Evolutionary conservation across 2,888 invertebrate species (phyloP).

Genomic region (Alloscopus bannaensis): DNA sequence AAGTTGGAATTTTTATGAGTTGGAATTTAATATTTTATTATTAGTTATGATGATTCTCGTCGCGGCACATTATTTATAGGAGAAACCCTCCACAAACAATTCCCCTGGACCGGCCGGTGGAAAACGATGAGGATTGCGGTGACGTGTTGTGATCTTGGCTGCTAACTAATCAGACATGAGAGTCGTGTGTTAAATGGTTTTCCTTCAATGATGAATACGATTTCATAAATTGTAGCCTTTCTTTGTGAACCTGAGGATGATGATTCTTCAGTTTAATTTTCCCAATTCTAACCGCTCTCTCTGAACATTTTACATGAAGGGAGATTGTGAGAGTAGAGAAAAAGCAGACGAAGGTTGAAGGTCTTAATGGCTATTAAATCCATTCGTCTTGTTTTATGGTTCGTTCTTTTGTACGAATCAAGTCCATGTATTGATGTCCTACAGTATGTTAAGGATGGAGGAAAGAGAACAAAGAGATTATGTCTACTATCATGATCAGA

Average conservation of each 20-base stretch:
- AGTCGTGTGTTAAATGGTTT: conserved; percentile 7
- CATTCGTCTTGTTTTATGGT: conserved; percentile 64
- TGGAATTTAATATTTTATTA: conserved; percentile 64
- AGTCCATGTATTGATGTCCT: neutral
- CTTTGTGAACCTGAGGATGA: conserved; percentile 23
- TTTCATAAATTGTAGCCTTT: too few relatives aligned
- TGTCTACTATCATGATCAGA: neutral
- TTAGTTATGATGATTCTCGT: conserved; percentile 54
- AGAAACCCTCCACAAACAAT: conserved; percentile 30
- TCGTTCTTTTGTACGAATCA: too few relatives aligned
- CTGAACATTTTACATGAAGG: neutral
- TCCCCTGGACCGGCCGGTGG: conserved; percentile 48
- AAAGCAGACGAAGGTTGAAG: conserved; percentile 62
- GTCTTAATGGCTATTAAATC: conserved; percentile 65
- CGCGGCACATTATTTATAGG: conserved; percentile 46
- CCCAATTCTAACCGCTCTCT: conserved; percentile 11
- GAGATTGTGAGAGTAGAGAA: conserved; percentile 40
- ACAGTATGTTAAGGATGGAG: conserved; percentile 4
- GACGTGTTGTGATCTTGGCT: conserved; percentile 13
- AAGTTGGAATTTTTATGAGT: conserved; percentile 60
- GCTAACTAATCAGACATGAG: conserved; percentile 25
- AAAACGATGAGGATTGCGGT: neutral
- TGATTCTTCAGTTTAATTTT: conserved; percentile 25
- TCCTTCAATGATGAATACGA: neutral
- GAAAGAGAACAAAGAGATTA: conserved; percentile 20